Base-by-base conservation (phyloP, 2,797 vertebrate species). In the Macrochelys suwanniensis region DNA sequence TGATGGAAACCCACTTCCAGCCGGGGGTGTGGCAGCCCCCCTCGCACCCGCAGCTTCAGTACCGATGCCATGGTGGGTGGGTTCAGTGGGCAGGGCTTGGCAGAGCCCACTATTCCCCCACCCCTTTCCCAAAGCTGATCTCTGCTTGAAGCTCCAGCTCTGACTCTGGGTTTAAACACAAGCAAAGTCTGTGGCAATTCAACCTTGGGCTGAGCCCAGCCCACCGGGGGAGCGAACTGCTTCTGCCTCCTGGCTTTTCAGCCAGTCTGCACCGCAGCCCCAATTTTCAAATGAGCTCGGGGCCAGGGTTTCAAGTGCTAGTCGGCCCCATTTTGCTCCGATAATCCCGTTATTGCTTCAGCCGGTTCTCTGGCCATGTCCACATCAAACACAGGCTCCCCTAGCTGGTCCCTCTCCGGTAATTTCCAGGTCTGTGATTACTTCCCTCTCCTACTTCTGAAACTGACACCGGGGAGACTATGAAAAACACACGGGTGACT, bases 401-500 rank as follows among this genome's bases (percentile, higher is more conserved):
- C 7, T 54, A 7, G 21, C 11, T 56, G 78, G 57, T 82, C 74
- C 78, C 1, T 0, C 16, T 3, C 2, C 45, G 0, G 59, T n/a
- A 21, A 93, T 65, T 83, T 0, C 0, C 50, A 82, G 65, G 78
- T 57, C 88, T 59, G 87, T 10, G 51, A 56, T 82, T 74, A 78
- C 51, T n/a, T 4, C 65, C 78, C 42, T 93, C 82, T 21, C 23
- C 1, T 19, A 82, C 33, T 91, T 83, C 82, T 61, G 56, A 89
- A 89, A 90, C 90, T 33, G 85, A 87, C 80, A 17, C 71, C 61
- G 11, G 90, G 82, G 33, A 93, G 93, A 92, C 12, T 1, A 79
- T 95, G 91, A 85, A 96, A 97, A 93, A 15, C 90, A 59, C 85
- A 25, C 3, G 31, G 65, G 65, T 8, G 17, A 37, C 65, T 71